Percentiles rank a stretch among this genome's conserved stretches.
phyloP scores from a whole-genome alignment of 2,888 invertebrate species.

The Leptura quadrifasciata region DNA sequence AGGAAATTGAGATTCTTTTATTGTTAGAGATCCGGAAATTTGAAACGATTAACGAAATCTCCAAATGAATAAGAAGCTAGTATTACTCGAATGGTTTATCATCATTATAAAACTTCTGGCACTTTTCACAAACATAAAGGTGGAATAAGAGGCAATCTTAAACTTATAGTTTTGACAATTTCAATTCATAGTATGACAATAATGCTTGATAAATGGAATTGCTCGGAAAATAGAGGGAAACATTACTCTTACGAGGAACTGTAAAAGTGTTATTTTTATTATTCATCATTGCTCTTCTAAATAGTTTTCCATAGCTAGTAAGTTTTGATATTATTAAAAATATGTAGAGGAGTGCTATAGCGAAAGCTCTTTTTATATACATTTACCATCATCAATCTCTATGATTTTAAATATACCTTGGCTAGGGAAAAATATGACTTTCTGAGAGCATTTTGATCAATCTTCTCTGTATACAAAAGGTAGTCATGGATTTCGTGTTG shows the following conservation, averaged over 20 bases:
- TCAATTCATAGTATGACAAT: neutral
- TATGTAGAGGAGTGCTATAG: no score
- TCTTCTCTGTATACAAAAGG: no score
- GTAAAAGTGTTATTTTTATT: neutral
- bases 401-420: no score
- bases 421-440: no score
- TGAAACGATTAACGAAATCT: slow-evolving; percentile 13
- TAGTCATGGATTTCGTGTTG: no score
- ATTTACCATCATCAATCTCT: no score
- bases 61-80: slow-evolving; percentile 8
- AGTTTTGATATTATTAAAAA: no score
- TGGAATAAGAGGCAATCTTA: neutral
- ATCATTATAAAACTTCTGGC: neutral
- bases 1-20: slow-evolving; percentile 34
- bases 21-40: slow-evolving; percentile 20
- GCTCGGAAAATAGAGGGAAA: neutral
- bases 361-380: no score
- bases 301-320: neutral
- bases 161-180: slow-evolving; percentile 7
- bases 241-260: neutral
- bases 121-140: slow-evolving; percentile 2
- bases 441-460: no score
- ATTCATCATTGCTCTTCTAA: neutral
- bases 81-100: neutral
- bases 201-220: neutral